Percentiles rank a stretch among this genome's conserved stretches.
phyloP scores from a whole-genome alignment of 2,113 vertebrate genomes.

The Notarius lentiginosus region DNA sequence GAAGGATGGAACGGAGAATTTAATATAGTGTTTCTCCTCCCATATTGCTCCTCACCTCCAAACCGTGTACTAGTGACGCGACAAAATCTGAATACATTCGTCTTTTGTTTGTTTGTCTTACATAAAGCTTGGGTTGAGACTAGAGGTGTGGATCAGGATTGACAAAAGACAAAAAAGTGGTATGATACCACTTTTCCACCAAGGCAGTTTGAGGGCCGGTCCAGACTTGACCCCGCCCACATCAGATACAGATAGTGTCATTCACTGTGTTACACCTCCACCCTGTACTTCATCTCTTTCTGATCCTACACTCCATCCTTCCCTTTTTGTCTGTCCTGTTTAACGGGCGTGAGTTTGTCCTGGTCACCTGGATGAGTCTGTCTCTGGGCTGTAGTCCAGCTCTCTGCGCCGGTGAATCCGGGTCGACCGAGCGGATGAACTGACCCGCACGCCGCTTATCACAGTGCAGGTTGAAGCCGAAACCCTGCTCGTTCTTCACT shows the following conservation, averaged over 20 bases:
- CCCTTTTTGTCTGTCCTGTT: background rate
- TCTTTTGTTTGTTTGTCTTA: too few species aligned
- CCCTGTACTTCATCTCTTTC: background rate
- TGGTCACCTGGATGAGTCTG: conserved; percentile 84
- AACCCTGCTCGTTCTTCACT: conserved; percentile 80
- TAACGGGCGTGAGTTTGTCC: conserved; percentile 48
- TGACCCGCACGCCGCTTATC: conserved; percentile 84
- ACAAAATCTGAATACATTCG: too few species aligned
- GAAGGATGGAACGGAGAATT: too few species aligned
- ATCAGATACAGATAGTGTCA: background rate
- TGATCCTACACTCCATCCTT: background rate
- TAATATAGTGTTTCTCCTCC: too few species aligned
- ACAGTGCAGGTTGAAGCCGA: conserved; percentile 93
- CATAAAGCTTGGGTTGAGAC: too few species aligned
- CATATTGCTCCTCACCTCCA: too few species aligned
- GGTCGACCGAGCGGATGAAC: conserved; percentile 89
- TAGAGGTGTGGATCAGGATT: too few species aligned
- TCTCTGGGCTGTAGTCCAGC: conserved; percentile 84
- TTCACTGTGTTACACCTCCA: background rate
- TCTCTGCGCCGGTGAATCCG: conserved; percentile 76
- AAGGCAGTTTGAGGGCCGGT: background rate
- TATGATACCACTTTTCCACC: too few species aligned
- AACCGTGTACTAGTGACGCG: too few species aligned
- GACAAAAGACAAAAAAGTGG: too few species aligned
- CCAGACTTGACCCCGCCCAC: background rate